Base-by-base conservation (phyloP, 2,113 vertebrate genomes). In the Gasterosteus aculeatus region DNA sequence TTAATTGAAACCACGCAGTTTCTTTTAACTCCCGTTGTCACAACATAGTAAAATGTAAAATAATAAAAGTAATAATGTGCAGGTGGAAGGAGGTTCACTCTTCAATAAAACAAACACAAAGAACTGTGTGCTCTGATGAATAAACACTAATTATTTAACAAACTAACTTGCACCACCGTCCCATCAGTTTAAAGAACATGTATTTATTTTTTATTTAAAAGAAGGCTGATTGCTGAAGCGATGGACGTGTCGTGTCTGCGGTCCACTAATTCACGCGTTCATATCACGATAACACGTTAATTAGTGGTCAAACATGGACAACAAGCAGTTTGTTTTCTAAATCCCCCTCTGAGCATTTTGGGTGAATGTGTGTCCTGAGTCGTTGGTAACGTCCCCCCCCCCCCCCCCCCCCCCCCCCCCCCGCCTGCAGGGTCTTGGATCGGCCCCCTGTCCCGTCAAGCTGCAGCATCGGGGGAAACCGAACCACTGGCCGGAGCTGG, bases 401-500 rank as follows among this genome's bases (percentile, higher is more conserved):
- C 3, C 35, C 44, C 15, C 3, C 35, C 44, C 15, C n/a, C n/a
- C 14, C 42, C 42, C 14, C 14, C 42, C 42, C 14, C 3, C 35
- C 44, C 15, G 4, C 15, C 44, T 7, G 33, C 75, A 93, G 89
- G 80, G 39, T 54, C 74, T 81, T 74, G 78, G 73, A 82, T 84
- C 70, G 85, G 71, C 44, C 82, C 84, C 85, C 76, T 85, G 82
- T 84, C 84, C 85, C 91, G 91, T 82, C 92, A 93, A 93, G 89
- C 91, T 95, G 92, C 93, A 94, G 92, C 93, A 92, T 90, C 93
- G 93, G 89, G 92, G 91, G 77, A 91, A 93, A 88, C 77, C 89
- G 83, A 90, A 89, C 90, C 93, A 90, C 87, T 94, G 94, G 93
- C 91, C 87, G 89, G 93, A 94, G 92, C 93, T 95, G 92, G 94